phyloP scores from a whole-genome alignment of 2,113 vertebrate species.

The Ardeotis arabs region DNA sequence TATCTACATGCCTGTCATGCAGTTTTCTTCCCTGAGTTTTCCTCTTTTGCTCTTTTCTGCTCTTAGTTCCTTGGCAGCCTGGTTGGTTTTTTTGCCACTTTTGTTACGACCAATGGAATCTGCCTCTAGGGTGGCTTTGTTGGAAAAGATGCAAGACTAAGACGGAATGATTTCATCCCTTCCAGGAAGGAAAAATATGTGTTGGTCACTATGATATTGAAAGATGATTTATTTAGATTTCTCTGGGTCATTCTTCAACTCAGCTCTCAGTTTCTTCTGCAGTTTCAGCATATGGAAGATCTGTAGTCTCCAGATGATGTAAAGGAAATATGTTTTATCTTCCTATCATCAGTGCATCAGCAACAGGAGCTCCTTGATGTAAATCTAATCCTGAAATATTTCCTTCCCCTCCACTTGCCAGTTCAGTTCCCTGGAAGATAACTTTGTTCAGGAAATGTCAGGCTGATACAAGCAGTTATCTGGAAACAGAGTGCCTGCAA shows the following conservation, averaged over 20 bases:
- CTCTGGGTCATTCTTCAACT: background rate
- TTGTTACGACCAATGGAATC: background rate
- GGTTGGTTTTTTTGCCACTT: background rate
- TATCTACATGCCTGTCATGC: background rate
- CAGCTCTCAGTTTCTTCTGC: slow-evolving; percentile 3
- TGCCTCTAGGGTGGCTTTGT: background rate
- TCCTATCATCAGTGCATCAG: slow-evolving; percentile 44
- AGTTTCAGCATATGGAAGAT: slow-evolving; percentile 24
- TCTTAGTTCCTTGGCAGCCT: background rate
- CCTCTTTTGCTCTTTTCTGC: background rate
- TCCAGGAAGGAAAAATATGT: background rate
- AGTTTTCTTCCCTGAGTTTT: background rate
- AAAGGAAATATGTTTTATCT: slow-evolving; percentile 44
- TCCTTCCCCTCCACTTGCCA: slow-evolving; percentile 42
- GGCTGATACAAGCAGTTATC: slow-evolving; percentile 21
- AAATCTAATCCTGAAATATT: slow-evolving; percentile 45
- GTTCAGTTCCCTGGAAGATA: slow-evolving; percentile 26
- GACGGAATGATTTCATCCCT: background rate
- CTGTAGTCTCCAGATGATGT: slow-evolving; percentile 24
- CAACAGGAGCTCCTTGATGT: slow-evolving; percentile 56
- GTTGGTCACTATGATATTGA: background rate
- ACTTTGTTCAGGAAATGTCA: slow-evolving; percentile 55
- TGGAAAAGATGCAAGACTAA: background rate
- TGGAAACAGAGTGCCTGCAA: background rate
- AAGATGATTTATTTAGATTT: slow-evolving; percentile 8